A percentile compares a stretch with the other conserved stretches of the same genome.
phyloP scores from a whole-genome alignment of 2,888 invertebrate genomes.

The Platycheirus rosarum region DNA sequence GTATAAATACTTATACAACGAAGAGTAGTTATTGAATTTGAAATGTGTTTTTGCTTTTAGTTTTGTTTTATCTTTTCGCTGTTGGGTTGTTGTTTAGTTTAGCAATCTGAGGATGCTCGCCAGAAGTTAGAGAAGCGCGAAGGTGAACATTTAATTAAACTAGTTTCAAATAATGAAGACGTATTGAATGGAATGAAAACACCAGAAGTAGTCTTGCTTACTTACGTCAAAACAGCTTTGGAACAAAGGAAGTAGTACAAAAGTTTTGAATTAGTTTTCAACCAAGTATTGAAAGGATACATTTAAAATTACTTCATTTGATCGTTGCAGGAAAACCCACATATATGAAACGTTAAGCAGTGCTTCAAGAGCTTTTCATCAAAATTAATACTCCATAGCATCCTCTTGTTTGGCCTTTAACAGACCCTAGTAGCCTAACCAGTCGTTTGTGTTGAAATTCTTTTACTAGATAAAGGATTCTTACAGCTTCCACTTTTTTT shows the following conservation, averaged over 20 bases:
- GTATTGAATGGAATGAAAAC: slow-evolving; percentile 21
- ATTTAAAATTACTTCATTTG: too few species aligned
- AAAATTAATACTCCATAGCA: too few species aligned
- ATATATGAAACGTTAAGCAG: too few species aligned
- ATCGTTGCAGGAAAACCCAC: too few species aligned
- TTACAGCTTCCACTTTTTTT: not conserved
- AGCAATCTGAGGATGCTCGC: slow-evolving; percentile 6
- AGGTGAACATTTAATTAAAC: slow-evolving; percentile 58
- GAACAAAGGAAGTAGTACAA: not conserved
- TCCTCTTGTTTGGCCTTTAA: too few species aligned
- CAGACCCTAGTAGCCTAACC: too few species aligned
- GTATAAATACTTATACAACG: not conserved
- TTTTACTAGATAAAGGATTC: too few species aligned
- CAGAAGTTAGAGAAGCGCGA: slow-evolving; percentile 19
- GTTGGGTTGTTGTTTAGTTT: slow-evolving; percentile 19
- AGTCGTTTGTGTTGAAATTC: too few species aligned
- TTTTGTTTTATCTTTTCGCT: slow-evolving; percentile 45
- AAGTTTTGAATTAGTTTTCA: too few species aligned
- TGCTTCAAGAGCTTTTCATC: too few species aligned
- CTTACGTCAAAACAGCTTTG: not conserved
- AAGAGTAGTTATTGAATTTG: slow-evolving; percentile 51
- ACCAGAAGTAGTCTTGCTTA: not conserved
- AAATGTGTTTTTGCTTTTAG: slow-evolving; percentile 47
- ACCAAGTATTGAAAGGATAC: too few species aligned
- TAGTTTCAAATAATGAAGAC: slow-evolving; percentile 22